Evolutionary conservation across 2,797 vertebrate species (phyloP).

Genomic region (Champsocephalus gunnari): DNA sequence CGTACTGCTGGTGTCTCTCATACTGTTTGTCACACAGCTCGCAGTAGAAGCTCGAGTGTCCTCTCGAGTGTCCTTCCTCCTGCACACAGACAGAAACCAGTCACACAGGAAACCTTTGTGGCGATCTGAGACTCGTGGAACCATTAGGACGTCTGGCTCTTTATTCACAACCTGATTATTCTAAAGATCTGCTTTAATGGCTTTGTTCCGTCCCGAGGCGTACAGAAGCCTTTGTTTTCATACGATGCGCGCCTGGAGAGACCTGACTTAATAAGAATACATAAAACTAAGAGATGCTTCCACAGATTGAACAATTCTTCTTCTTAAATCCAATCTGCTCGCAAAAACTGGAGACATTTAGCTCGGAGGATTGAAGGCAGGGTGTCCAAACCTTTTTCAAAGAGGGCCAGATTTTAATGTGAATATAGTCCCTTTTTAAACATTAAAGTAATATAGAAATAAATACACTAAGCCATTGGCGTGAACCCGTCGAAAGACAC

Average conservation of each 20-base stretch:
- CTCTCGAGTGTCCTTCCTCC: conserved; percentile 91
- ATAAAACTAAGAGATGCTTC: no score
- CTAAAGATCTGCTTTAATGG: background rate
- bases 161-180: background rate
- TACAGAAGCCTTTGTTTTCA: background rate
- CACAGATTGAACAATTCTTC: background rate
- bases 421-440: no score
- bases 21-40: conserved; percentile 98
- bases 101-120: conserved; percentile 10
- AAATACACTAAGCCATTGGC: no score
- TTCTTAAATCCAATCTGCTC: background rate
- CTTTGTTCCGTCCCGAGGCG: background rate
- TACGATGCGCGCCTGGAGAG: background rate
- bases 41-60: conserved; percentile 94
- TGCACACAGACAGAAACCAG: conserved; percentile 24
- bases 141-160: conserved; percentile 7
- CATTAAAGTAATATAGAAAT: no score
- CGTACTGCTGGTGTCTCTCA: conserved; percentile 96
- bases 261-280: no score
- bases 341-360: background rate
- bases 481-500: no score
- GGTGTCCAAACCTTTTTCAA: no score
- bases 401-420: no score
- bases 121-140: conserved; percentile 15
- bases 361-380: background rate